Conservation (phyloP, 2,113 vertebrate genomes). For the Macrotis lagotis region DNA sequence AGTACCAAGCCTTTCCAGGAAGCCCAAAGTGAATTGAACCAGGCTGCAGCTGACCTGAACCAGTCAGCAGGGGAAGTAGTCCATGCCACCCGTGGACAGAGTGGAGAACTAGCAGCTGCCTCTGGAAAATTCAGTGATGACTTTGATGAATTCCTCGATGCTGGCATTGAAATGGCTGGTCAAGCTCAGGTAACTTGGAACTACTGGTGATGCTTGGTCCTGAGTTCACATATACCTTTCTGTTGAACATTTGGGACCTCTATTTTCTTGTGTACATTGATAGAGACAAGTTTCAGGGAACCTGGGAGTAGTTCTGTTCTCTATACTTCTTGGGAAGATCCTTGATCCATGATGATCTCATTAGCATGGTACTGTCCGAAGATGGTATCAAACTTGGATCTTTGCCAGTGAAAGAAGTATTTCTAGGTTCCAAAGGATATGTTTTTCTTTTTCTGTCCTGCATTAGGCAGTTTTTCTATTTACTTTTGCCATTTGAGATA, state of each 20-base stretch:
- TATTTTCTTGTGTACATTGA: background rate
- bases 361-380: constrained; percentile 17
- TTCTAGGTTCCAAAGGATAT: background rate
- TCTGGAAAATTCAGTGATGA: constrained; percentile 98
- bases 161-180: constrained; percentile 98
- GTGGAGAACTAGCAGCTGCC: constrained; percentile 93
- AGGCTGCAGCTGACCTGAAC: constrained; percentile 97
- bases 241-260: too few species aligned
- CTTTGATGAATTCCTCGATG: constrained; percentile 98
- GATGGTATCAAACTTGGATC: background rate
- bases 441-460: constrained; percentile 20
- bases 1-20: constrained; percentile 98
- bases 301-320: background rate
- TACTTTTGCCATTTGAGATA: background rate
- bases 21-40: constrained; percentile 97
- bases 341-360: constrained; percentile 20
- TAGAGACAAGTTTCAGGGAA: background rate
- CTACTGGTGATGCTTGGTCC: background rate
- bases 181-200: constrained; percentile 91
- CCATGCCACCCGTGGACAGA: constrained; percentile 95
- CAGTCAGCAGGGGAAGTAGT: constrained; percentile 98
- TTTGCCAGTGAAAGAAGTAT: background rate
- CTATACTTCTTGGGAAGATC: background rate
- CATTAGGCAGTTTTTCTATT: background rate
- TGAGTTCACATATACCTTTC: background rate